Evolutionary conservation across 2,113 vertebrate genomes (phyloP), one percentile per base, ranked within the genome.

Genomic region (Trematomus loennbergii): DNA sequence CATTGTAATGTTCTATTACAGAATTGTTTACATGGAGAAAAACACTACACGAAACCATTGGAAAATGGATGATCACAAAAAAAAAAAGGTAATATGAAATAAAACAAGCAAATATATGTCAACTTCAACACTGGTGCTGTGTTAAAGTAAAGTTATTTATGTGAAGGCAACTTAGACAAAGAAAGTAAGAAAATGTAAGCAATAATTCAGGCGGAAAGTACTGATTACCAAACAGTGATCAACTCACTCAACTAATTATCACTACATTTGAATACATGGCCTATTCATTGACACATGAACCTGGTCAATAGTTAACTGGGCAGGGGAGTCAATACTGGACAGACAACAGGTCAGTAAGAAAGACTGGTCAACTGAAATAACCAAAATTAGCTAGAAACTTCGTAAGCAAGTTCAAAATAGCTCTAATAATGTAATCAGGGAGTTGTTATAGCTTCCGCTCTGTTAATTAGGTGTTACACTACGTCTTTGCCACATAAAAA

Each of bases 211-310:
- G 70, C 20, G 65, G 75, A 67, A 0, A 17, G 36, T 0, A 54
- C 50, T 53, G 25, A 67, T 67, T 75, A 83, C 45, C 72, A 48
- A 25, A 71, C 20, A 59, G 63, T 40, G 53, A 75, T 67, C 84
- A 54, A 67, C 43, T 83, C 45, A 4, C 75, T 81, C 22, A 58
- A 20, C 76, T 89, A 82, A 92, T 89, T 79, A 86, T 77, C 84
- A 86, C 54, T 74, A 78, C 73, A 18, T 78, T 84, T 91, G 71
- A 87, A 86, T 78, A 82, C 64, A 61, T 22, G 75, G 33, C 87
- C 89, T 83, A 75, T 69, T 86, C 87, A 82, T 11, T 83, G 89
- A 89, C 90, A 88, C 81, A 76, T 82, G 73, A 83, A 54, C 55
- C 22, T 49, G 20, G 65, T 85, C 84, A 79, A 87, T 85, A 81